phyloP scores from a whole-genome alignment of 2,797 vertebrate genomes.

The Bovichtus diacanthus region DNA sequence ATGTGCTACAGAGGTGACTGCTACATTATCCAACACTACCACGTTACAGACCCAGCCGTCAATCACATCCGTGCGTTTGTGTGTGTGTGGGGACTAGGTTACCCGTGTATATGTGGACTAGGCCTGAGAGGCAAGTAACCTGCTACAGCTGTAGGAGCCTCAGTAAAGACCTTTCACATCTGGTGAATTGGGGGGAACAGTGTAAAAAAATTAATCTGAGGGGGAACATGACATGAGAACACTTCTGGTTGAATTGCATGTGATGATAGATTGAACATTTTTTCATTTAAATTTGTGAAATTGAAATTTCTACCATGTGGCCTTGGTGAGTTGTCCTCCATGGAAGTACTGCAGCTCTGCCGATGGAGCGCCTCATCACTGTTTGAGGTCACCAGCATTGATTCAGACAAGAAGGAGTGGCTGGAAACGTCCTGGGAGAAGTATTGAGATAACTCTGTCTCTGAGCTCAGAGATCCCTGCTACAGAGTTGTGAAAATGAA shows the following conservation, averaged over 20 bases:
- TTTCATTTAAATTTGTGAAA: neutral
- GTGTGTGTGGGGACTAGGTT: too few species aligned
- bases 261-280: too few species aligned
- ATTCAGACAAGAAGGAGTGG: constrained; percentile 84
- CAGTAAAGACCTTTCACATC: neutral
- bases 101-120: too few species aligned
- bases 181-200: neutral
- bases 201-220: neutral
- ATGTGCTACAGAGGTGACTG: too few species aligned
- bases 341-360: constrained; percentile 81
- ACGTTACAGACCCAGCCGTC: too few species aligned
- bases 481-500: constrained; percentile 45
- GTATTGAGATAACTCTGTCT: constrained; percentile 92
- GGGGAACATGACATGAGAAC: too few species aligned
- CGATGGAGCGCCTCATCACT: constrained; percentile 85
- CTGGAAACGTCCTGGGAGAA: constrained; percentile 84
- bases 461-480: constrained; percentile 92
- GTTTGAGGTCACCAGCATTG: constrained; percentile 78
- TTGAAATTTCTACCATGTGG: constrained; percentile 59
- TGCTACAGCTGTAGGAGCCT: too few species aligned
- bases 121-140: neutral
- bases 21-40: too few species aligned
- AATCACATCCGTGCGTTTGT: too few species aligned
- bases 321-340: constrained; percentile 77
- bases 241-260: too few species aligned